Conservation (phyloP, 2,113 vertebrate genomes). For the Crotalus helleri region DNA sequence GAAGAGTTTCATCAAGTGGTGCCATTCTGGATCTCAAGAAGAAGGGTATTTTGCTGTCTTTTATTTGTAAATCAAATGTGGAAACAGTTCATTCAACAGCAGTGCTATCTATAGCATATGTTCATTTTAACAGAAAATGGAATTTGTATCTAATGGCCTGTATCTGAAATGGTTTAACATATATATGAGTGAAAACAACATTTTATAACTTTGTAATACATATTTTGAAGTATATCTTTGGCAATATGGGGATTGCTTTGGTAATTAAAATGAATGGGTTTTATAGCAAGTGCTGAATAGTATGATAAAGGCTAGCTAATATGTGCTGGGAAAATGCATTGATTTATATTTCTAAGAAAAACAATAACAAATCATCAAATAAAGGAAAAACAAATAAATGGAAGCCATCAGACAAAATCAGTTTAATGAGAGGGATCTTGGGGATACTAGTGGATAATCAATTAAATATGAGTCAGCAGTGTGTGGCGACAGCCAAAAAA, state of each 20-base stretch:
- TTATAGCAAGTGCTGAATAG: not conserved
- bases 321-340: not conserved
- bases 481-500: no score
- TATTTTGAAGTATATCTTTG: not conserved
- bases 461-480: no score
- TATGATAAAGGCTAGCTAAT: not conserved
- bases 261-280: not conserved
- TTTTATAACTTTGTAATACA: not conserved
- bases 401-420: not conserved
- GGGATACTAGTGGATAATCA: no score
- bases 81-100: not conserved
- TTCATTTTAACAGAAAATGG: not conserved
- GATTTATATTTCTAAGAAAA: not conserved
- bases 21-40: conserved; percentile 87
- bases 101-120: not conserved
- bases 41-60: conserved; percentile 78
- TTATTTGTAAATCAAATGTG: not conserved
- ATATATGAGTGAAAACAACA: not conserved
- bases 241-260: not conserved
- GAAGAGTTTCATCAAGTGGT: conserved; percentile 98
- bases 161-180: not conserved
- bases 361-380: not conserved
- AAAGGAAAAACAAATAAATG: not conserved
- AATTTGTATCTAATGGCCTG: not conserved
- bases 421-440: not conserved